Base-by-base conservation (phyloP, 35 echinoderm and acorn worm genomes). In the Diadema setosum region DNA sequence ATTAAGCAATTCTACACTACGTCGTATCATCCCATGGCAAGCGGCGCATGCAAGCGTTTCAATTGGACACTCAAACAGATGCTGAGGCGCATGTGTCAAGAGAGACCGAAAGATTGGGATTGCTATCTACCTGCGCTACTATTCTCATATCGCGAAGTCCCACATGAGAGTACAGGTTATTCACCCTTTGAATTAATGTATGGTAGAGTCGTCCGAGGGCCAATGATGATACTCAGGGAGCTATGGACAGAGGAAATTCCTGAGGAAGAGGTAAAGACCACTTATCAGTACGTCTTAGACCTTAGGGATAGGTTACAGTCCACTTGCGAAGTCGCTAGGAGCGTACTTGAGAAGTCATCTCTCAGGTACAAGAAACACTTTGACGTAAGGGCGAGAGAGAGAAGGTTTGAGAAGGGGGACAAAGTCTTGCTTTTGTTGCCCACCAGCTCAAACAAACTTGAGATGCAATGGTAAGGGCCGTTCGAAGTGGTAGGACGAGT, bases 141-240 rank as follows among this genome's bases (percentile, higher is more conserved):
- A 21, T 90, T 90, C 40, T 69, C 88, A 11, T 89, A 89, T 86
- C 87, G 81, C 32, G 87, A 89, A 18, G 41, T 49, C 35, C 87
- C 87, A 60, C 82, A 91, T 30, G 80, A 70, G 9, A 78, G 61
- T 37, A 87, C 73, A 0, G 86, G 86, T 15, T 88, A 92, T 59
- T 87, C 89, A 18, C 90, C 85, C 1, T 92, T 96, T 56, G 94
- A 96, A 45, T 70, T 96, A 32, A 36, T 96, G 25, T 96, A 88
- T 36, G 94, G 89, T 29, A 86, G 87, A 37, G 58, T 26, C 14
- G 87, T 91, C 20, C 58, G 88, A 42, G 93, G 93, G 8, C 88
- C 93, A 18, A 60, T 94, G 42, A 34, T 42, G 31, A 85, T 94
- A 18, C 69, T 94, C 11, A 81, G 86, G 64, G 93, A 91, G 46